These are phyloP conservation scores for Sussaba pulchella DNA, from an alignment of 2,888 invertebrate genomes.

Conservation along the genomic window DNA sequence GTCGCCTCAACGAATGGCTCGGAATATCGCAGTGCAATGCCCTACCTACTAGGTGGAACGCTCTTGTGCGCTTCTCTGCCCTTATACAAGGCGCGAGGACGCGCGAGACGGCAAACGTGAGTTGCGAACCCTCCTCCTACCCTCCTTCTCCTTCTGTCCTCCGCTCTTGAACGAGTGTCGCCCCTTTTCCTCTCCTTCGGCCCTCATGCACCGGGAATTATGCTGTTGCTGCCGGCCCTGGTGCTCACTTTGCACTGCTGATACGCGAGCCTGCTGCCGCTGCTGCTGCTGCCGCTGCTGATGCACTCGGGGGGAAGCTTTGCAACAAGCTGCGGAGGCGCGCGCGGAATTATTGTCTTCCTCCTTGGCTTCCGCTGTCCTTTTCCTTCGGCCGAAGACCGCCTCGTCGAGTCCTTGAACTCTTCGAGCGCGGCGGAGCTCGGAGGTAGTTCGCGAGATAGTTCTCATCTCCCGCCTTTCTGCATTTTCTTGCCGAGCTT, in stretches of 20 bases:
- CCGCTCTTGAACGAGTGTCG: too few species aligned
- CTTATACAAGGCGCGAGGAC: slow-evolving; percentile 69
- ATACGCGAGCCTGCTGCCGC: too few species aligned
- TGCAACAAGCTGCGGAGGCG: not conserved
- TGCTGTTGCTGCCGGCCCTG: slow-evolving; percentile 28
- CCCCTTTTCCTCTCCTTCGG: not conserved
- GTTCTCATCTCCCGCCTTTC: slow-evolving; percentile 49
- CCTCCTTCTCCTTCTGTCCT: too few species aligned
- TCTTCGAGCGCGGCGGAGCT: slow-evolving; percentile 22
- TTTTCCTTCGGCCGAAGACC: slow-evolving; percentile 61
- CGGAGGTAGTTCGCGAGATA: slow-evolving; percentile 23
- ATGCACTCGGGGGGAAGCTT: slow-evolving; percentile 14
- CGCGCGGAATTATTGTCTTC: slow-evolving; percentile 58
- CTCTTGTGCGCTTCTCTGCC: slow-evolving; percentile 76
- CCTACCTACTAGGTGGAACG: slow-evolving; percentile 81
- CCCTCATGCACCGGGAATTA: slow-evolving; percentile 64
- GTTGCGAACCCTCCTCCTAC: not conserved
- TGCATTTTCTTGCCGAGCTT: slow-evolving; percentile 9
- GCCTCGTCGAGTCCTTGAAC: slow-evolving; percentile 63
- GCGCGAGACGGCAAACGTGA: slow-evolving; percentile 66
- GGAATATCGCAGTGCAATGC: slow-evolving; percentile 80
- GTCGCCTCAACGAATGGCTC: slow-evolving; percentile 64
- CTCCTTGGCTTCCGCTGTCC: slow-evolving; percentile 41
- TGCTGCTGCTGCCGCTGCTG: slow-evolving; percentile 27
- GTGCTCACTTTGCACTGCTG: slow-evolving; percentile 3